Conservation (phyloP, 2,888 invertebrate species). For the Malthinus flaveolus region DNA sequence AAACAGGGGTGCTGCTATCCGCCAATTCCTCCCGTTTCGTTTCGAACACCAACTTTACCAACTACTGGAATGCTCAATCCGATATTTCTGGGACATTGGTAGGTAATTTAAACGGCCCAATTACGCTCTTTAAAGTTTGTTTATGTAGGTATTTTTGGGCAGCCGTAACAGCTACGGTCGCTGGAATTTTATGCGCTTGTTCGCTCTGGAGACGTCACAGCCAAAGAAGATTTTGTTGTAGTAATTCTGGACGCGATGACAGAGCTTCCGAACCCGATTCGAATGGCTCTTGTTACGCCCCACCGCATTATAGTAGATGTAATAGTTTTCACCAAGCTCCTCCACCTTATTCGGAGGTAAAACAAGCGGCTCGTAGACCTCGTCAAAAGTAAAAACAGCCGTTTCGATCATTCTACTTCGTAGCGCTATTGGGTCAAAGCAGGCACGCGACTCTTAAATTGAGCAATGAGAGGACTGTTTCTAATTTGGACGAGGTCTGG, state of each 20-base stretch:
- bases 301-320: slow-evolving; percentile 83
- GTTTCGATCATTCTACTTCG: too few relatives aligned
- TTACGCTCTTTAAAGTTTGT: slow-evolving; percentile 42
- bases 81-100: slow-evolving; percentile 72
- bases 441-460: neutral
- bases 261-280: slow-evolving; percentile 74
- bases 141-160: slow-evolving; percentile 54
- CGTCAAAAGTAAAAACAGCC: too few relatives aligned
- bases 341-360: slow-evolving; percentile 83
- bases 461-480: neutral
- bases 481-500: neutral
- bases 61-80: slow-evolving; percentile 64
- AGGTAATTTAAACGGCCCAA: slow-evolving; percentile 62
- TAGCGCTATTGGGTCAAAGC: too few relatives aligned
- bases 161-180: slow-evolving; percentile 69
- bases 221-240: slow-evolving; percentile 51
- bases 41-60: slow-evolving; percentile 56
- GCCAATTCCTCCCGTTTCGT: slow-evolving; percentile 50
- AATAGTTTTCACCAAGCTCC: slow-evolving; percentile 82
- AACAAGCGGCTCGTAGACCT: too few relatives aligned
- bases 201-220: slow-evolving; percentile 65
- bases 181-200: slow-evolving; percentile 71
- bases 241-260: slow-evolving; percentile 56
- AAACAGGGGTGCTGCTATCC: slow-evolving; percentile 61
- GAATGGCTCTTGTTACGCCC: slow-evolving; percentile 79